These are phyloP conservation scores for Mizuhopecten yessoensis DNA, from an alignment of 1,140 invertebrate genomes.

Conservation along the genomic window DNA sequence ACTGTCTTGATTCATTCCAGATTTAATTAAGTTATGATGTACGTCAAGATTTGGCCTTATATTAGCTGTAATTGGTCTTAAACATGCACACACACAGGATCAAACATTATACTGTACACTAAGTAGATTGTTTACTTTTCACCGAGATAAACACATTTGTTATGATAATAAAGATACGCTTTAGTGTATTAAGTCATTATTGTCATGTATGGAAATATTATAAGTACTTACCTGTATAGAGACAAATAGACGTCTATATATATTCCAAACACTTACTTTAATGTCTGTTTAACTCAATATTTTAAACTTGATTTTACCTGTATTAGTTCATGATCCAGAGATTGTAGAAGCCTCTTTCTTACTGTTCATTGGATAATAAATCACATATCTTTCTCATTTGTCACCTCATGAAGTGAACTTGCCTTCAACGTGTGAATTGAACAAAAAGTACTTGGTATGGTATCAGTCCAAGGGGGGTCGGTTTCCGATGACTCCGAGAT, in stretches of 20 bases:
- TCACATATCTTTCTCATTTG: neutral
- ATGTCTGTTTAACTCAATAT: neutral
- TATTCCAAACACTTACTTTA: neutral
- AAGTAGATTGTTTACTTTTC: neutral
- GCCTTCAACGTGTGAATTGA: neutral
- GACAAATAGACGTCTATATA: neutral
- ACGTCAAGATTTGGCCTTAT: no score
- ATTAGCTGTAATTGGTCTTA: no score
- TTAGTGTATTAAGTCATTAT: neutral
- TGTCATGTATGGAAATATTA: neutral
- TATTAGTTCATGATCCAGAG: neutral
- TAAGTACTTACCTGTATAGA: neutral
- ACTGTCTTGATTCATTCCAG: no score
- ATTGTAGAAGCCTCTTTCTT: neutral
- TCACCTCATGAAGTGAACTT: neutral
- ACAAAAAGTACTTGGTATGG: neutral
- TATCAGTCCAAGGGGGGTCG: neutral
- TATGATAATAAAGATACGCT: neutral
- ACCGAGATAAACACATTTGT: neutral
- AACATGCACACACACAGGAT: no score
- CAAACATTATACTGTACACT: no score
- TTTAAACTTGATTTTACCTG: neutral
- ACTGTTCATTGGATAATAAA: neutral
- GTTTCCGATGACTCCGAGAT: neutral
- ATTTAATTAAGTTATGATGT: no score